Base-by-base conservation (phyloP, 2,888 invertebrate species). In the Spodoptera exigua region DNA sequence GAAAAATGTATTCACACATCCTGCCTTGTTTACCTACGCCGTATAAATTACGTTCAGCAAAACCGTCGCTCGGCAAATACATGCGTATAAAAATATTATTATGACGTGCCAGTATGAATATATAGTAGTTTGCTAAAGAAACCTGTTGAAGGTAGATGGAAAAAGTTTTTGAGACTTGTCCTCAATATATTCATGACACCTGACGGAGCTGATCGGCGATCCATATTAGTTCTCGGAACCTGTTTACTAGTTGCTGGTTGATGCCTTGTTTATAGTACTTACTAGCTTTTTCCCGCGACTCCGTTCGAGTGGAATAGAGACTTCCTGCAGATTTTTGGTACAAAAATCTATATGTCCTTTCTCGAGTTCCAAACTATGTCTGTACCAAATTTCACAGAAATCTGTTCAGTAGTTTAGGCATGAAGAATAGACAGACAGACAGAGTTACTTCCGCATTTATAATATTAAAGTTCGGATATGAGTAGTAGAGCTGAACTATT, bases 91-190 rank as follows among this genome's bases (percentile, higher is more conserved):
- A 74, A 68, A 60, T 58, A 55, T 64, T 44, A 68, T 45, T 27
- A 35, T 37, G 52, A 35, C 37, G 10, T 35, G 35, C 52, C 21
- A 44, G 12, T 49, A 66, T 75, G 62, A 77, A 78, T 77, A 78
- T 55, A 75, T 68, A 78, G 68, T 78, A 78, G 75, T 66, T 74
- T 53, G 48, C 59, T 45, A 13, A 63, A 45, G 59, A 13, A 61
- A 75, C 76, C 76, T 73, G 78, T 78, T 73, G 77, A 70, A 58
- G 52, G 55, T 43, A 57, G 36, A 77, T 75, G 57, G 56, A 47
- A 72, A 72, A 78, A 76, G 67, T 78, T 76, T 62, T 17, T 10
- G 18, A 43, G 35, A 43, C 3, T 45, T 49, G 37, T 21, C 45
- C 11, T 10, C 37, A 65, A 65, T 68, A 17, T 69, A 69, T 69